Evolutionary conservation across 37 sponge, comb jelly and placozoan genomes (phyloP).

Genomic region (Cliona cf. orientalis): DNA sequence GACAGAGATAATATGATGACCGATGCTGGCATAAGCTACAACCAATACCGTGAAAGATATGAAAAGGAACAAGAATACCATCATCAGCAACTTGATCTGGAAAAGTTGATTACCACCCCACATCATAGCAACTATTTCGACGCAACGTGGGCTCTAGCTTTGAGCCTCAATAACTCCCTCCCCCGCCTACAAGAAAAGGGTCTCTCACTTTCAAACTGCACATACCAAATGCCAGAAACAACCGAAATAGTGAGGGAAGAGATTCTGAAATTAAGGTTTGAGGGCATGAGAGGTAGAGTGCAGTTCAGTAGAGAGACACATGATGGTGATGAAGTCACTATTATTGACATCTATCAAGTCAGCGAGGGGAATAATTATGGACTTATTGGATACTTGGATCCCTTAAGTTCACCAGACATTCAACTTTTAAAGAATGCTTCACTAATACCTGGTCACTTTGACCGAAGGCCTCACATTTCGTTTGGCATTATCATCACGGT

Average conservation of each 20-base stretch:
- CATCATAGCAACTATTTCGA: background rate
- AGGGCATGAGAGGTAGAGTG: background rate
- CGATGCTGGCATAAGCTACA: too few relatives aligned
- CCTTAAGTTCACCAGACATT: too few relatives aligned
- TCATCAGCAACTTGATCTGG: background rate
- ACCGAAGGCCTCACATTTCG: background rate
- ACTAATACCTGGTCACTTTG: too few relatives aligned
- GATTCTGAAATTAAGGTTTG: background rate
- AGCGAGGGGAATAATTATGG: too few relatives aligned
- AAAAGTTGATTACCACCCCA: background rate
- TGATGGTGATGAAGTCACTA: too few relatives aligned
- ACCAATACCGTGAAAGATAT: too few relatives aligned
- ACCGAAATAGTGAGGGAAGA: background rate
- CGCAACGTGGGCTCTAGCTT: slow-evolving; percentile 3
- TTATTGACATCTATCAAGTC: too few relatives aligned
- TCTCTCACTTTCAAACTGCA: background rate
- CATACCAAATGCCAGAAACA: background rate
- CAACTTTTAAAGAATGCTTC: too few relatives aligned
- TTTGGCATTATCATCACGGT: background rate
- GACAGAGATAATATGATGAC: background rate
- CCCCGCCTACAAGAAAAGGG: too few relatives aligned
- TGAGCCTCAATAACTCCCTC: background rate
- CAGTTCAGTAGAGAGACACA: background rate
- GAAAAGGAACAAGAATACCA: background rate
- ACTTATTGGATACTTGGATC: too few relatives aligned